Base-by-base conservation (phyloP, 2,888 invertebrate species). In the Taenaris catops region DNA sequence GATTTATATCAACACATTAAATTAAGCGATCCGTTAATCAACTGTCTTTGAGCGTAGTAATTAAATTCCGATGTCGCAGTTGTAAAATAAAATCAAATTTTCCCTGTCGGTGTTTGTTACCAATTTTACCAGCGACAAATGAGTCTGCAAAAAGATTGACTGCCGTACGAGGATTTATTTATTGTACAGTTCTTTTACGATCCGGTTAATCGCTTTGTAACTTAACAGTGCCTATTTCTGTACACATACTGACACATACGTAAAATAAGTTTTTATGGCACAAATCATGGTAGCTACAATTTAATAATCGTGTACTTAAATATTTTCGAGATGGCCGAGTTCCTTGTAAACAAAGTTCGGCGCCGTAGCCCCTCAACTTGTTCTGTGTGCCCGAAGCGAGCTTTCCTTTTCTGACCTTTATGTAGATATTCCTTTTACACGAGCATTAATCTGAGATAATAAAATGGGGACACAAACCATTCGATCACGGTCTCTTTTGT, bases 331-430 rank as follows among this genome's bases (percentile, higher is more conserved):
- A 18, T 28, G 29, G 17, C 20, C 24, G 24, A 10, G 23, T 31
- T 38, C 29, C 32, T 39, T 45, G 53, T 54, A 52, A 52, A 56
- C 51, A 55, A 41, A 41, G 33, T 49, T 48, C 49, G 50, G 48
- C 48, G 46, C 49, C 44, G 45, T 31, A 23, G 32, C 29, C 19
- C 33, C 29, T 21, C 24, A 25, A 38, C 38, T 27, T 16, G 37
- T 45, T 40, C 41, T 17, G 14, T 21, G 25, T 16, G 48, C 46
- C 36, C 26, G 41, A 48, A 44, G 38, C 46, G 34, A 54, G 58
- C 78, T 80, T 81, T 81, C 78, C 62, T 63, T 74, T 68, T 48
- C 46, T 73, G 74, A 80, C 80, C 79, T 81, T 78, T 76, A 46
- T 55, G 54, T 58, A 63, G 58, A 55, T 58, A 59, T 49, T 47